Evolutionary conservation across 2,797 vertebrate species (phyloP).

Genomic region (Periophthalmus magnuspinnatus): DNA sequence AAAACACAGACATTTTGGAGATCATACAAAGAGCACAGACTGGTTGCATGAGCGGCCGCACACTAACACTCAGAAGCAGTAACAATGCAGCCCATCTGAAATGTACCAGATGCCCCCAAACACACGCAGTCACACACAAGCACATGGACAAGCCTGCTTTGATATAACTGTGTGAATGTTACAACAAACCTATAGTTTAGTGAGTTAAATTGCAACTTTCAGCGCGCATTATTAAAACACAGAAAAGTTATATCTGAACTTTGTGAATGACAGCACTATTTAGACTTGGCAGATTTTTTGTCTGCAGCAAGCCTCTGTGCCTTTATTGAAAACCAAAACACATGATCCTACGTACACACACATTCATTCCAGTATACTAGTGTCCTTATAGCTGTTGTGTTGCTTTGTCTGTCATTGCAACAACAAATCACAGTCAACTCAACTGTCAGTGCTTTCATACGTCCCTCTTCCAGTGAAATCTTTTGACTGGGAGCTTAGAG

Average conservation of each 20-base stretch:
- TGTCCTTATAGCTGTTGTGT: background rate
- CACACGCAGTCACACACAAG: conserved; percentile 39
- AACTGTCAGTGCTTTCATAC: too few species aligned
- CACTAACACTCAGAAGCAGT: conserved; percentile 73
- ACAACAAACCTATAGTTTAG: background rate
- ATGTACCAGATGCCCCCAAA: conserved; percentile 62
- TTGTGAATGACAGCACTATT: background rate
- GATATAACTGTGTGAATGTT: background rate
- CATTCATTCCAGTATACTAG: too few species aligned
- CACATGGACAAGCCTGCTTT: conserved; percentile 26
- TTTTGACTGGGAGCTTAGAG: too few species aligned
- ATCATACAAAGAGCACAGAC: conserved; percentile 67
- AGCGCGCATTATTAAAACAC: background rate
- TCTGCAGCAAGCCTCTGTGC: background rate
- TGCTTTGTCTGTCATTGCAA: background rate
- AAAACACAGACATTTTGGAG: conserved; percentile 59
- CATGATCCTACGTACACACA: background rate
- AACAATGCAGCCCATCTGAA: conserved; percentile 67
- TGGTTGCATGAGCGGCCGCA: conserved; percentile 70
- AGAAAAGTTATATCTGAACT: background rate
- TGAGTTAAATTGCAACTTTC: background rate
- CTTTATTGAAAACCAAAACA: background rate
- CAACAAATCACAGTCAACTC: too few species aligned
- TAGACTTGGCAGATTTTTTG: background rate
- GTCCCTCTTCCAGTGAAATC: too few species aligned